Evolutionary conservation across 2,888 invertebrate species (phyloP).

Genomic region (Trachelus tabidus): DNA sequence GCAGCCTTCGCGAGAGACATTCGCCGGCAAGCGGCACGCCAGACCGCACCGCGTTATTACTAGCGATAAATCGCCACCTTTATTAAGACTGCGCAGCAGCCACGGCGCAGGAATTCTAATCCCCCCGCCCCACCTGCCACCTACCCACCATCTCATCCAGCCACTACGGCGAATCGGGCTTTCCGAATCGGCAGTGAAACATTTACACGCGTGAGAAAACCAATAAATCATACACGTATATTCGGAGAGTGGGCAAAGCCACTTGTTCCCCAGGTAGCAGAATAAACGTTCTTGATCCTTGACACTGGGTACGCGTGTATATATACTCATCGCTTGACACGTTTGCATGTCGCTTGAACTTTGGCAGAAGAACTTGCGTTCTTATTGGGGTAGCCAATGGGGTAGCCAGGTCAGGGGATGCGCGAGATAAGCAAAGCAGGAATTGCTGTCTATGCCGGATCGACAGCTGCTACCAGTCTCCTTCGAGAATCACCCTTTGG

Average conservation of each 20-base stretch:
- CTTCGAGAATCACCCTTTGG: constrained; percentile 17
- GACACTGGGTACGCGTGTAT: too few relatives aligned
- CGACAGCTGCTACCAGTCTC: constrained; percentile 31
- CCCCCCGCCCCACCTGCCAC: background rate
- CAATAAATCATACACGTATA: too few relatives aligned
- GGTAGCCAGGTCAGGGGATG: constrained; percentile 36
- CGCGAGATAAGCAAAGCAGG: constrained; percentile 18
- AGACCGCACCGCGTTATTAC: constrained; percentile 63
- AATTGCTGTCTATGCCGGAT: constrained; percentile 14
- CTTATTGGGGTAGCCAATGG: background rate
- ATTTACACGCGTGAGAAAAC: too few relatives aligned
- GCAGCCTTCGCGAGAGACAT: constrained; percentile 21
- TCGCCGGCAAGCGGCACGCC: constrained; percentile 30
- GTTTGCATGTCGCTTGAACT: too few relatives aligned
- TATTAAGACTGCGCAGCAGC: constrained; percentile 54
- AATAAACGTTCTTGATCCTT: too few relatives aligned
- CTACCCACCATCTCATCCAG: too few relatives aligned
- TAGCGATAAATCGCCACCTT: constrained; percentile 64
- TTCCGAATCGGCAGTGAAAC: too few relatives aligned
- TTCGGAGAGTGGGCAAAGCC: too few relatives aligned
- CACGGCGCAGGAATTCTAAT: constrained; percentile 28
- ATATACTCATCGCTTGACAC: too few relatives aligned
- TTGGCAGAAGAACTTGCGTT: background rate
- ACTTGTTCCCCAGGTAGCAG: too few relatives aligned
- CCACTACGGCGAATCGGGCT: too few relatives aligned